Base-by-base conservation (phyloP, 2,797 vertebrate genomes). In the Epinephelus awoara region DNA sequence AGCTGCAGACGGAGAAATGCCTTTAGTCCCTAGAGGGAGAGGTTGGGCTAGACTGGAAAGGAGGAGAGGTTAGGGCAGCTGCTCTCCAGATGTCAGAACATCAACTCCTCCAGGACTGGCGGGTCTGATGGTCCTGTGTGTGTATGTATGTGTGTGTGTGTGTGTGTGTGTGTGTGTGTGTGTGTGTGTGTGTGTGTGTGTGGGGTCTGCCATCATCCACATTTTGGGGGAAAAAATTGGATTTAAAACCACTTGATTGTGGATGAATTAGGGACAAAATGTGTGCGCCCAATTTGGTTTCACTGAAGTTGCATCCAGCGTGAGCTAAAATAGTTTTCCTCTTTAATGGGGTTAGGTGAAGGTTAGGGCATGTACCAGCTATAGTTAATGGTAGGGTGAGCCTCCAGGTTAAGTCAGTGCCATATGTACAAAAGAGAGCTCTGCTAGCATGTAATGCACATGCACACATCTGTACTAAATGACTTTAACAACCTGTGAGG, bases 61-160 rank as follows among this genome's bases (percentile, higher is more conserved):
- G 80, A 85, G 78, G 78, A 83, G 83, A 88, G 86, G 80, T 88
- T 82, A 77, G 72, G 62, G 77, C 91, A 92, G 92, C 92, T 94
- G 93, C 71, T 85, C 67, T 88, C 91, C 93, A 94, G 89, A 94
- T 94, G 92, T 94, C 84, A 88, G 64, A 89, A 68, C 80, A 71
- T 82, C 80, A 82, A 51, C 67, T 77, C 72, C 78, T 79, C 23
- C 68, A 70, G 55, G 69, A 72, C 76, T 44, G n/a, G 57, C 69
- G 71, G 66, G 54, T 51, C 62, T 44, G 65, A 70, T 72, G 47
- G 15, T 68, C 72, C 54, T 57, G 47, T 72, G 55, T 65, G 25
- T 29, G 15, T 70, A 29, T 70, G 6, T 23, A 40, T 34, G 59
- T 51, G 15, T 54, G 19, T 23, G 44, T 29, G 52, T 65, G 23